These are phyloP conservation scores for Aptenodytes patagonicus DNA, from an alignment of 2,113 vertebrate species.

Conservation along the genomic window DNA sequence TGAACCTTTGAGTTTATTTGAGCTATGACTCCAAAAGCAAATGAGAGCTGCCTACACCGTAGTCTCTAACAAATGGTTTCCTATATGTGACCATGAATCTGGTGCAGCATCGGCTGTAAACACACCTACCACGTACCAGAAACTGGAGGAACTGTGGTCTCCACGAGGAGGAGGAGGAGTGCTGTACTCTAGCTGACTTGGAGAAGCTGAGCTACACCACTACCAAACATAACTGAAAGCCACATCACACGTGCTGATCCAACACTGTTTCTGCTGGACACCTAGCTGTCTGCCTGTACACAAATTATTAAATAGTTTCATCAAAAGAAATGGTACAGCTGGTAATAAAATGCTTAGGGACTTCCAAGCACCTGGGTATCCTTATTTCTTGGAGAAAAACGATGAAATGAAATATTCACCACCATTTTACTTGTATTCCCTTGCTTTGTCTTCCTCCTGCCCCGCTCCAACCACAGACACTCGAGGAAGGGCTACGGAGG, in stretches of 20 bases:
- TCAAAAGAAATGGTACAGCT: background rate
- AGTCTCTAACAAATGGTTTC: constrained; percentile 1
- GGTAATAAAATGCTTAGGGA: background rate
- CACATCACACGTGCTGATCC: background rate
- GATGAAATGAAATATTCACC: background rate
- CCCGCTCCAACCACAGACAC: background rate
- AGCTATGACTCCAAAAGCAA: background rate
- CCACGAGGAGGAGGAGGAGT: background rate
- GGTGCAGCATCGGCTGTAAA: background rate
- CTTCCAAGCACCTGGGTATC: background rate
- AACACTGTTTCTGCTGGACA: background rate
- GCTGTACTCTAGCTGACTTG: background rate
- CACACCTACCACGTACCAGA: background rate
- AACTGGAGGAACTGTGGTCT: background rate
- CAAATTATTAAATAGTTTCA: background rate
- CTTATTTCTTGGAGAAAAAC: background rate
- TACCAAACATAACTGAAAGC: constrained; percentile 9
- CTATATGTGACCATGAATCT: background rate
- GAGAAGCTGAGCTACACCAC: constrained; percentile 13
- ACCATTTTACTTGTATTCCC: background rate
- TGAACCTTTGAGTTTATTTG: background rate
- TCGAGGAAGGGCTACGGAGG: background rate
- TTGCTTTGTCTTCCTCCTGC: background rate
- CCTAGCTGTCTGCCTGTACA: background rate
- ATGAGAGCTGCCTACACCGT: background rate